Percentiles rank a stretch among this genome's conserved stretches.
Conservation (phyloP, 2,797 vertebrate species). For the Cynopterus sphinx region DNA sequence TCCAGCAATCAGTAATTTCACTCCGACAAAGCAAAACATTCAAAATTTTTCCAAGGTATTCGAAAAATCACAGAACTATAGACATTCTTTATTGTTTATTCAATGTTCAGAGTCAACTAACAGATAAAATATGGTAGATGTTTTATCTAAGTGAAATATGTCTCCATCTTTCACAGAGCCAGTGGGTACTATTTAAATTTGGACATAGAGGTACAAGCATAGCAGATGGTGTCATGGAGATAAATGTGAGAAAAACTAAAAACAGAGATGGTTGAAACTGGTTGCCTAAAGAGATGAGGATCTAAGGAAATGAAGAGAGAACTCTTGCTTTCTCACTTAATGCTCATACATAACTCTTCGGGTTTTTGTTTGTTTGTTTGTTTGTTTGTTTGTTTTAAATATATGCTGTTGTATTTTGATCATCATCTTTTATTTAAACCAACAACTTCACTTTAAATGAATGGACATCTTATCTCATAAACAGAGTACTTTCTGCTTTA, state of each 20-base stretch:
- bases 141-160: neutral
- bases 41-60: neutral
- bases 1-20: neutral
- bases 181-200: neutral
- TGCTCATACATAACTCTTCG: neutral
- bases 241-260: neutral
- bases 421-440: neutral
- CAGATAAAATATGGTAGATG: neutral
- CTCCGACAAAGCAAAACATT: neutral
- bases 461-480: neutral
- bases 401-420: neutral
- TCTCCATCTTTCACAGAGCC: neutral
- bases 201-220: neutral
- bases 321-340: neutral
- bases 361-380: neutral
- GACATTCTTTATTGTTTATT: neutral
- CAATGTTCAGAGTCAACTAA: neutral
- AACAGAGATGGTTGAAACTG: neutral
- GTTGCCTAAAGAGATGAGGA: neutral
- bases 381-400: neutral
- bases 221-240: neutral
- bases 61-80: slow-evolving; percentile 22
- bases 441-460: neutral
- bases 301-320: neutral
- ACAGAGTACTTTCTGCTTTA: neutral